A percentile compares a stretch with the other conserved stretches of the same genome.
Conservation (phyloP, 1,140 invertebrate species). For the Brachionus asplanchnoidis region DNA sequence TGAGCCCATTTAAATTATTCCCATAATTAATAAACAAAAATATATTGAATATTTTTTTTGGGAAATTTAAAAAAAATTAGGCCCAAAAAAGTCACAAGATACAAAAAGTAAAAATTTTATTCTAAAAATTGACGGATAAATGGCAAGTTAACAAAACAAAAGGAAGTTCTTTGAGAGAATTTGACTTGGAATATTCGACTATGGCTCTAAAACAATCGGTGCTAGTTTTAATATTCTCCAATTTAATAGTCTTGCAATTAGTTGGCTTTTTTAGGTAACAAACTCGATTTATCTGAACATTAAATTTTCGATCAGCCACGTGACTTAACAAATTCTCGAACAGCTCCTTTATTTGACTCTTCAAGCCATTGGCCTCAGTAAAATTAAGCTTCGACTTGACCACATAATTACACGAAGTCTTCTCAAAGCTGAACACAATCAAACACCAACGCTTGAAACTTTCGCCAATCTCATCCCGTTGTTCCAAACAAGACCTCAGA, state of each 20-base stretch:
- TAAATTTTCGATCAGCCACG: neutral
- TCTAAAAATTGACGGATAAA: neutral
- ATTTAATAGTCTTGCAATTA: slow-evolving; percentile 24
- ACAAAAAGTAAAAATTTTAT: neutral
- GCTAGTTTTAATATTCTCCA: slow-evolving; percentile 6
- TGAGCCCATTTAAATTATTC: too few species aligned
- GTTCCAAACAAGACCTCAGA: neutral
- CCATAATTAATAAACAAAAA: too few species aligned
- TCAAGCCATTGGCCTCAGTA: neutral
- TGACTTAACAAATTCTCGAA: neutral
- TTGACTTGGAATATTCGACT: neutral
- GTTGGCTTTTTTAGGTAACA: neutral
- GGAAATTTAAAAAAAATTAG: neutral
- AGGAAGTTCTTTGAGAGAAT: neutral
- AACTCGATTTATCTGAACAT: neutral
- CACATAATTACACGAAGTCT: neutral
- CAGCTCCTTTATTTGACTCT: neutral
- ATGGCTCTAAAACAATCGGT: slow-evolving; percentile 17
- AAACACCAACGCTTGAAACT: neutral
- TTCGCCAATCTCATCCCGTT: neutral
- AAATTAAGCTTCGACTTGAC: neutral
- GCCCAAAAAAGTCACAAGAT: neutral
- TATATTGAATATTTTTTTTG: too few species aligned
- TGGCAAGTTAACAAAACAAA: slow-evolving; percentile 23
- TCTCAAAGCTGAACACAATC: neutral